Evolutionary conservation across 2,113 vertebrate species (phyloP).

Genomic region (Phaethon lepturus): DNA sequence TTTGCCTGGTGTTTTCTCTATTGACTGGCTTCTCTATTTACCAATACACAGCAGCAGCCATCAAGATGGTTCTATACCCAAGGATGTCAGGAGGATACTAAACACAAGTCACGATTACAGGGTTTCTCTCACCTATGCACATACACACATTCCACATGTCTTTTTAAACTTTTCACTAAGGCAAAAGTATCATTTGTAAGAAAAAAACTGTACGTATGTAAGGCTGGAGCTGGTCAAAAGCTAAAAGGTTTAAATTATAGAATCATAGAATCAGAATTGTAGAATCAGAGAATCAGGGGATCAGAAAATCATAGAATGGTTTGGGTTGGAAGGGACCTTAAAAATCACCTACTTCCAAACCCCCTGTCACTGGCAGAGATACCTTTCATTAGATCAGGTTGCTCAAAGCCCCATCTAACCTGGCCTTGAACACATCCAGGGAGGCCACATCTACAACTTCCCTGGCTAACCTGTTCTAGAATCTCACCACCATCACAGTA

Average conservation of each 20-base stretch:
- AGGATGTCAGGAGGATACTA: not conserved
- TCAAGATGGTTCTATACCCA: not conserved
- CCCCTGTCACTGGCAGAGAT: too few species aligned
- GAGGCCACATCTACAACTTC: not conserved
- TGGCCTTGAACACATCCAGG: not conserved
- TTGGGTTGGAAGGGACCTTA: not conserved
- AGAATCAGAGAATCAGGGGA: not conserved
- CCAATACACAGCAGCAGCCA: not conserved
- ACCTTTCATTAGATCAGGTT: not conserved
- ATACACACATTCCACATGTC: not conserved
- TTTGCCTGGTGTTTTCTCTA: not conserved
- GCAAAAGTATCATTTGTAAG: not conserved
- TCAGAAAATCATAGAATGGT: not conserved
- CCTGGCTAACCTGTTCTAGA: not conserved
- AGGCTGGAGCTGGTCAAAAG: not conserved
- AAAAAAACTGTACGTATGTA: too few species aligned
- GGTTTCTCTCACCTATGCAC: not conserved
- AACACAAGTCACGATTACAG: not conserved
- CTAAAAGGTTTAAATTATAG: not conserved
- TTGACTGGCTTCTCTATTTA: not conserved
- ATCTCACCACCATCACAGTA: not conserved
- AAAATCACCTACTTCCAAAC: not conserved
- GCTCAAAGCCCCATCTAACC: not conserved
- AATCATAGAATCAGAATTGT: not conserved
- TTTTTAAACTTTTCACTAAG: not conserved